Evolutionary conservation across 2,113 vertebrate species (phyloP), one percentile per base, ranked within the genome.

Genomic region (Maccullochella peelii): DNA sequence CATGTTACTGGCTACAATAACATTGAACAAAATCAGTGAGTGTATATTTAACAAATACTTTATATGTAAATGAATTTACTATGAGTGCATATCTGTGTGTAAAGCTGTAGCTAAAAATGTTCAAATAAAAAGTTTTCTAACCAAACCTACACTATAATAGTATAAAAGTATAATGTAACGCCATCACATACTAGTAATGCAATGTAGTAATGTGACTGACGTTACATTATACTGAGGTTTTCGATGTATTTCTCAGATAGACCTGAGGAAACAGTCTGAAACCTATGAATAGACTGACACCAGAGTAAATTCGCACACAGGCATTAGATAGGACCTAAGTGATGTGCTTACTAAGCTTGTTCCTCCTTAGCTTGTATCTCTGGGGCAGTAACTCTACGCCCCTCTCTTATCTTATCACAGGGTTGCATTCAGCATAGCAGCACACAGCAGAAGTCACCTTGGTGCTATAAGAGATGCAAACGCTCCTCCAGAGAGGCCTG

Each of bases 361-460:
- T 90, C 83, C 88, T 91, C 73, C 91, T 90, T 86, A 77, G 86
- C 85, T 77, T 84, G 80, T 70, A 74, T 88, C 91, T 91, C 83
- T 63, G 54, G 80, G 72, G 71, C 57, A 89, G 84, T 85, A 83
- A 88, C 71, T 82, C 86, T 90, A 78, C 82, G 86, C 84, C 74
- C 73, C 82, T 77, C 69, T 79, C 82, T 91, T 81, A 90, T 91
- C 90, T 92, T 92, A 90, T 94, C 90, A 69, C 75, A 50, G 50
- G 21, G 67, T 73, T 91, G 84, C 85, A 91, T 91, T 90, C 85
- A 87, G 85, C 79, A 79, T 25, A 70, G 82, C 84, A 18, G 88
- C 76, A 55, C 75, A 67, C 77, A 77, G 83, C 83, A 89, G 83
- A 81, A 92, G 93, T 94, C 89, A 93, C 91, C 89, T 94, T 92